phyloP scores from a whole-genome alignment of 2,888 invertebrate genomes.

The Empis livida region DNA sequence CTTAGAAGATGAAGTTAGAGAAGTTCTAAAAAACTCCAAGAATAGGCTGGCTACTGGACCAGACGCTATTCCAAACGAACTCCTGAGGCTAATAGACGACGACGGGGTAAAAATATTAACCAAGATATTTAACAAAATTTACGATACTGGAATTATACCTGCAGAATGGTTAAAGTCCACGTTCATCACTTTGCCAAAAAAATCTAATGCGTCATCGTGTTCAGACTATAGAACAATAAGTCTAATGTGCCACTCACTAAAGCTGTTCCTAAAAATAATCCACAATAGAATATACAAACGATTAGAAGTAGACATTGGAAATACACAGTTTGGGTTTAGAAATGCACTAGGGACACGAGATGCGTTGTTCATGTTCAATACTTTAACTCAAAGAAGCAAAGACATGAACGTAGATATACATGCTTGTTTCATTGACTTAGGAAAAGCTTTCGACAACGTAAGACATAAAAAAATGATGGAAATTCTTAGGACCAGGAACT shows the following conservation, averaged over 20 bases:
- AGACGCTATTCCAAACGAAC: not conserved
- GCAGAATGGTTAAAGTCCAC: not conserved
- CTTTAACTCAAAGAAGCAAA: not conserved
- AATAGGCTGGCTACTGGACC: not conserved
- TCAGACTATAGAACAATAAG: not conserved
- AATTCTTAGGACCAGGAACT: not conserved
- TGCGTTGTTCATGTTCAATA: not conserved
- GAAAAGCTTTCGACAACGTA: not conserved
- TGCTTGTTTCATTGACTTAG: not conserved
- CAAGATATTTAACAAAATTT: not conserved
- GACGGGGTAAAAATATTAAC: not conserved
- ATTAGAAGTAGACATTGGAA: too few relatives aligned
- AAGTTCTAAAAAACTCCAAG: not conserved
- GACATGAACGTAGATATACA: not conserved
- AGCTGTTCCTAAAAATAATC: not conserved
- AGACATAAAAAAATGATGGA: not conserved
- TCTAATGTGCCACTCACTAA: too few relatives aligned
- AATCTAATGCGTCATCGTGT: not conserved
- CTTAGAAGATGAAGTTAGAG: not conserved
- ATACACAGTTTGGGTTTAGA: not conserved
- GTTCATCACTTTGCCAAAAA: not conserved
- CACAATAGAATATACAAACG: not conserved
- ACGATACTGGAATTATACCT: not conserved
- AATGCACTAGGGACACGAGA: not conserved
- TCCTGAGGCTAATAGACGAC: not conserved